Conservation (phyloP, 2,888 invertebrate genomes). For the Lamellibrachia satsuma region DNA sequence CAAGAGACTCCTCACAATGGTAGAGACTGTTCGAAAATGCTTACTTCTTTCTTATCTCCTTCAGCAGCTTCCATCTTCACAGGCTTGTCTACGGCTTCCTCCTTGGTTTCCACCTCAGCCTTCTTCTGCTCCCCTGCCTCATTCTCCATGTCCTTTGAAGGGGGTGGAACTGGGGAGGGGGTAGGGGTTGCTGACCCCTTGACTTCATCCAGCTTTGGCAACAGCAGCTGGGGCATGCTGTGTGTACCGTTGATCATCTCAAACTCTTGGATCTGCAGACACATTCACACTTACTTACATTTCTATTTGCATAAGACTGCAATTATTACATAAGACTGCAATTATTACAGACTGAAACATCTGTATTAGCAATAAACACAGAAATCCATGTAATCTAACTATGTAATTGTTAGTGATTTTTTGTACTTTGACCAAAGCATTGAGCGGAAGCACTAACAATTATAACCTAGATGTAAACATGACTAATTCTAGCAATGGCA, state of each 20-base stretch:
- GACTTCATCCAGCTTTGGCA: slow-evolving; percentile 35
- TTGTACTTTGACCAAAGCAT: too few relatives aligned
- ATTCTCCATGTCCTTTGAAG: slow-evolving; percentile 34
- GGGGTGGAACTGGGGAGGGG: slow-evolving; percentile 41
- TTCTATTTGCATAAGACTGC: not conserved
- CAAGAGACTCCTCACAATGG: too few relatives aligned
- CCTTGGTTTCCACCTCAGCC: slow-evolving; percentile 25
- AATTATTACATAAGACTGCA: not conserved
- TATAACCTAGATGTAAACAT: too few relatives aligned
- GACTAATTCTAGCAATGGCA: too few relatives aligned
- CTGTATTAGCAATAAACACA: too few relatives aligned
- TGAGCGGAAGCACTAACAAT: too few relatives aligned
- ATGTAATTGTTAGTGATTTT: too few relatives aligned
- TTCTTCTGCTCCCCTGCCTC: slow-evolving; percentile 30
- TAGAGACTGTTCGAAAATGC: too few relatives aligned
- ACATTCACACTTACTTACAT: not conserved
- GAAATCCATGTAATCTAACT: too few relatives aligned
- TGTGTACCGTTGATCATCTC: slow-evolving; percentile 98
- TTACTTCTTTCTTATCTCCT: slow-evolving; percentile 22
- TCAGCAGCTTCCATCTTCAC: slow-evolving; percentile 7
- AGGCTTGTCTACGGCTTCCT: slow-evolving; percentile 49
- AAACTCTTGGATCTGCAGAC: slow-evolving; percentile 89
- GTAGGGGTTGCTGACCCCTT: slow-evolving; percentile 44
- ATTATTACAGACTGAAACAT: too few relatives aligned
- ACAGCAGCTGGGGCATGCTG: slow-evolving; percentile 80